Percentiles rank a stretch among this genome's conserved stretches.
phyloP scores from a whole-genome alignment of 1,140 invertebrate species.

The Papilio glaucus region DNA sequence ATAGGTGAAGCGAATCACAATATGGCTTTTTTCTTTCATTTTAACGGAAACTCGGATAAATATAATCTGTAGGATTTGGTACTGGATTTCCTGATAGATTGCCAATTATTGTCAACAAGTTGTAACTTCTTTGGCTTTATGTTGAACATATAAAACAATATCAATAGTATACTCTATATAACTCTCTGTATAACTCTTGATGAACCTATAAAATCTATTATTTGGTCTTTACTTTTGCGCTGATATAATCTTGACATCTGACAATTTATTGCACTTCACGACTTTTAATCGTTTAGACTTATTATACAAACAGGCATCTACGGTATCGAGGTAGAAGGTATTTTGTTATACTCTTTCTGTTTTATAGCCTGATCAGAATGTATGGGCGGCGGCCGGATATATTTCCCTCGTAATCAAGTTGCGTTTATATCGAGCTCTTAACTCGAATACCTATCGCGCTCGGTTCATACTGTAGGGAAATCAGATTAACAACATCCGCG shows the following conservation, averaged over 20 bases:
- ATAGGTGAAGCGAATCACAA: neutral
- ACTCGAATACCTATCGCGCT: neutral
- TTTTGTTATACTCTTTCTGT: neutral
- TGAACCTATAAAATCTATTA: too few relatives aligned
- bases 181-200: too few relatives aligned
- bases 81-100: neutral
- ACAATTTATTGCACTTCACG: too few relatives aligned
- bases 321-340: neutral
- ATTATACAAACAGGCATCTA: neutral
- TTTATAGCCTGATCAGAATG: neutral
- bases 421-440: conserved; percentile 1
- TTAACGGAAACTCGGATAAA: neutral
- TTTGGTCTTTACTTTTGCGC: too few relatives aligned
- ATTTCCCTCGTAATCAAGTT: neutral
- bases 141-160: too few relatives aligned
- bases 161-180: too few relatives aligned
- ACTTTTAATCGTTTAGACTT: too few relatives aligned
- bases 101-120: too few relatives aligned
- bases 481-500: neutral
- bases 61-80: neutral
- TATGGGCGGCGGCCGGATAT: neutral
- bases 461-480: neutral
- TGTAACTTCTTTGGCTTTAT: too few relatives aligned
- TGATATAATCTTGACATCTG: too few relatives aligned
- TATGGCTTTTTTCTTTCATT: neutral